A percentile compares a stretch with the other conserved stretches of the same genome.
These are phyloP conservation scores for Ceuthmochares aereus DNA, from an alignment of 2,113 vertebrate species.

Conservation along the genomic window DNA sequence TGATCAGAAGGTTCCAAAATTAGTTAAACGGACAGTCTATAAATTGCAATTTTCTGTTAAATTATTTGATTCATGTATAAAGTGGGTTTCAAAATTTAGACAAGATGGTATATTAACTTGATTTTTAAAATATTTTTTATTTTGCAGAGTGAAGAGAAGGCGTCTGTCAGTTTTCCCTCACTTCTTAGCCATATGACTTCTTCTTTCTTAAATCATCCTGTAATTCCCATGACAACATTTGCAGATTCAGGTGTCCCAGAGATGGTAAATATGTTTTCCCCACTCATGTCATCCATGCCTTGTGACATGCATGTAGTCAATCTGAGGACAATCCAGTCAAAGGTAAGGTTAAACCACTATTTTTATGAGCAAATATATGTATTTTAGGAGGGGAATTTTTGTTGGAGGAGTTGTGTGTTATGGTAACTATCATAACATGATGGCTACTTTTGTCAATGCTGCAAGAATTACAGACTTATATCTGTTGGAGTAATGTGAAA, in stretches of 20 bases:
- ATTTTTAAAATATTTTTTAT: background rate
- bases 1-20: background rate
- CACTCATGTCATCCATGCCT: slow-evolving; percentile 82
- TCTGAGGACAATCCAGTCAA: slow-evolving; percentile 86
- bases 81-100: background rate
- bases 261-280: slow-evolving; percentile 77
- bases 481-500: background rate
- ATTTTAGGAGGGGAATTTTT: background rate
- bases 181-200: slow-evolving; percentile 86
- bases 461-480: background rate
- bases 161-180: slow-evolving; percentile 84
- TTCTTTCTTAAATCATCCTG: slow-evolving; percentile 84
- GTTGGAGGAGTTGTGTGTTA: too few relatives aligned
- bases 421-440: background rate
- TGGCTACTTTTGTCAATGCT: background rate
- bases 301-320: slow-evolving; percentile 92
- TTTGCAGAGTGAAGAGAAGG: slow-evolving; percentile 78
- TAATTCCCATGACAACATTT: slow-evolving; percentile 81
- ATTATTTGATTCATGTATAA: background rate
- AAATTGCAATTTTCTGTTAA: background rate
- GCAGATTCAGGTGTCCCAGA: slow-evolving; percentile 40
- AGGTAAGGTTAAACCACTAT: slow-evolving; percentile 74
- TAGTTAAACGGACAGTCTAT: background rate
- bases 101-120: background rate
- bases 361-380: background rate